A percentile compares a stretch with the other conserved stretches of the same genome.
phyloP scores from a whole-genome alignment of 2,797 vertebrate species.

The Toxotes lorentzi region DNA sequence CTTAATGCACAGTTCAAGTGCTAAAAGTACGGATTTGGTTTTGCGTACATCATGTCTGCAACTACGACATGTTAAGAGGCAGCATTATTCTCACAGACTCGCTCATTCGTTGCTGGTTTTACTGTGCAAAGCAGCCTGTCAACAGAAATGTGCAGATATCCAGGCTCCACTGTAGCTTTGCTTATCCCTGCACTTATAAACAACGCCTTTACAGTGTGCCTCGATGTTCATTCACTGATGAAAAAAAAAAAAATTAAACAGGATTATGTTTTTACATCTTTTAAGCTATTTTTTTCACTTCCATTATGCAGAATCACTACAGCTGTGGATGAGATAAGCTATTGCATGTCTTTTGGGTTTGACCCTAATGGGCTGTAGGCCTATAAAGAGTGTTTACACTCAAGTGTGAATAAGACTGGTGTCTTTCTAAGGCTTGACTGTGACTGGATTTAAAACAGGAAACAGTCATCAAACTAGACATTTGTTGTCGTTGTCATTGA shows the following conservation, averaged over 20 bases:
- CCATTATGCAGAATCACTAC: conserved; percentile 52
- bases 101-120: conserved; percentile 1
- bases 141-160: conserved; percentile 22
- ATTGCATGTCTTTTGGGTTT: conserved; percentile 42
- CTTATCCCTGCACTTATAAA: conserved; percentile 27
- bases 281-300: conserved; percentile 51
- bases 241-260: conserved; percentile 41
- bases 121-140: conserved; percentile 31
- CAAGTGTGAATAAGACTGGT: conserved; percentile 45
- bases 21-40: conserved; percentile 70
- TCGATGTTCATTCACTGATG: conserved; percentile 29
- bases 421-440: not conserved
- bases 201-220: conserved; percentile 18
- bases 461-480: not conserved
- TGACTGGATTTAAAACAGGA: conserved; percentile 28
- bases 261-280: conserved; percentile 64
- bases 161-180: conserved; percentile 5
- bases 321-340: conserved; percentile 45
- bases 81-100: conserved; percentile 23
- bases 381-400: conserved; percentile 22
- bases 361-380: conserved; percentile 29
- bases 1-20: conserved; percentile 72
- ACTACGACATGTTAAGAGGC: conserved; percentile 13
- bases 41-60: conserved; percentile 41
- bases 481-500: conserved; percentile 43